Conservation (phyloP, 2,888 invertebrate species). For the Conchocele bisecta region DNA sequence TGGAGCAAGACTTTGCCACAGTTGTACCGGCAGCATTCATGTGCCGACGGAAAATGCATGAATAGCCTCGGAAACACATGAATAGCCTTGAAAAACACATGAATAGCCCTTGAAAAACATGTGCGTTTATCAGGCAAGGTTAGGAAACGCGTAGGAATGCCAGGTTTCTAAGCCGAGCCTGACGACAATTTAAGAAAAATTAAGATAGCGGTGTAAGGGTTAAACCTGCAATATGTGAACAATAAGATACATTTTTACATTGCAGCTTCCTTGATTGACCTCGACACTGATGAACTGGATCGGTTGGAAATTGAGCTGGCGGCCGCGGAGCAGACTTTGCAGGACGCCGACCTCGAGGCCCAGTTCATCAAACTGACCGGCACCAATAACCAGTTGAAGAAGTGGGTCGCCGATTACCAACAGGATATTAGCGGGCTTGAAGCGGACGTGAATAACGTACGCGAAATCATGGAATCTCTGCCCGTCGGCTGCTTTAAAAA, state of each 20-base stretch:
- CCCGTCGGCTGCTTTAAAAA: conserved; percentile 79
- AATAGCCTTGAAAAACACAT: no score
- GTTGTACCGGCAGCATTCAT: no score
- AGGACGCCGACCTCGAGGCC: conserved; percentile 73
- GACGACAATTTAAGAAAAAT: no score
- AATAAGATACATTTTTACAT: not conserved
- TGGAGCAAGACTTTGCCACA: no score
- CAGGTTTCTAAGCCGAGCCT: no score
- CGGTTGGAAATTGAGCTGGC: conserved; percentile 81
- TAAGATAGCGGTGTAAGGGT: no score
- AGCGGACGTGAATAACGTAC: conserved; percentile 78
- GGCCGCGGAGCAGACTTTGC: conserved; percentile 75
- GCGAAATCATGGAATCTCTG: conserved; percentile 77
- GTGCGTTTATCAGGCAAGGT: no score
- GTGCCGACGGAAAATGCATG: no score
- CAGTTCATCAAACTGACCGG: conserved; percentile 67
- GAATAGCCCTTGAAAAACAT: no score
- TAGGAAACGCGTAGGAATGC: no score
- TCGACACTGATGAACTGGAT: conserved; percentile 78
- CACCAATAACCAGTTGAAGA: conserved; percentile 65
- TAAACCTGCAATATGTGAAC: no score
- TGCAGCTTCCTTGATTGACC: conserved; percentile 65
- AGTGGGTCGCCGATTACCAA: conserved; percentile 68
- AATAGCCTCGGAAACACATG: no score
- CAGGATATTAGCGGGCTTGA: conserved; percentile 72